Percentiles rank a stretch among this genome's conserved stretches.
Conservation (phyloP, 2,797 vertebrate genomes). For the Telmatherina bonti region DNA sequence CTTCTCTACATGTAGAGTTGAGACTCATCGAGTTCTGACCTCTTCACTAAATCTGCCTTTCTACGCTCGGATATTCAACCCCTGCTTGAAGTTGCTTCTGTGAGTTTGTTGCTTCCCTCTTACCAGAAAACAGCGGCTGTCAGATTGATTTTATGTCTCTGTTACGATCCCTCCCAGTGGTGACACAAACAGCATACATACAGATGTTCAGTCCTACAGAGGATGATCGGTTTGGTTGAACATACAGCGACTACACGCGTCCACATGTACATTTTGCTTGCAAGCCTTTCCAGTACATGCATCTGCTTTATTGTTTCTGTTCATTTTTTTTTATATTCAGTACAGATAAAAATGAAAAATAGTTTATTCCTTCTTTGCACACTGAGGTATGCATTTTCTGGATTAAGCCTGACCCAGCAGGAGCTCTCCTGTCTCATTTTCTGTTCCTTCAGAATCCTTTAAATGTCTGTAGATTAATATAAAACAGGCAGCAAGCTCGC, state of each 20-base stretch:
- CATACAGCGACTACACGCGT: background rate
- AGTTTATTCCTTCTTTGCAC: background rate
- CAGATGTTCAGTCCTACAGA: conserved; percentile 15
- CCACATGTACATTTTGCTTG: background rate
- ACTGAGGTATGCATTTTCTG: conserved; percentile 8
- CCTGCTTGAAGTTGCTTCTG: background rate
- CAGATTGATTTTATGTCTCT: conserved; percentile 30
- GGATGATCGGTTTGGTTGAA: background rate
- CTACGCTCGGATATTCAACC: background rate
- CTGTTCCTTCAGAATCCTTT: conserved; percentile 17
- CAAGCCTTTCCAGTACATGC: background rate
- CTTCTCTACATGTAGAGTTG: background rate
- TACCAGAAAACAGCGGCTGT: conserved; percentile 20
- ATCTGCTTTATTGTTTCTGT: background rate
- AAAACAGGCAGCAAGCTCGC: conserved; percentile 18
- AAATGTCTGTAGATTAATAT: conserved; percentile 27
- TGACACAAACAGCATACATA: conserved; percentile 25
- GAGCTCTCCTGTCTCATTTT: conserved; percentile 11
- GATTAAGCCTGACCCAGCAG: conserved; percentile 30
- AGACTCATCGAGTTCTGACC: background rate
- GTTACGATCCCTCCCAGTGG: background rate
- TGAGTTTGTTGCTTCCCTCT: conserved; percentile 6
- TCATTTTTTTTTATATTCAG: background rate
- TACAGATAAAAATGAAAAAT: too few species aligned
- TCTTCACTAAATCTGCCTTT: background rate